Percentiles rank a stretch among this genome's conserved stretches.
Evolutionary conservation across 53 echinoderm and acorn worm genomes (phyloP).

Genomic region (Echinometra lucunter): DNA sequence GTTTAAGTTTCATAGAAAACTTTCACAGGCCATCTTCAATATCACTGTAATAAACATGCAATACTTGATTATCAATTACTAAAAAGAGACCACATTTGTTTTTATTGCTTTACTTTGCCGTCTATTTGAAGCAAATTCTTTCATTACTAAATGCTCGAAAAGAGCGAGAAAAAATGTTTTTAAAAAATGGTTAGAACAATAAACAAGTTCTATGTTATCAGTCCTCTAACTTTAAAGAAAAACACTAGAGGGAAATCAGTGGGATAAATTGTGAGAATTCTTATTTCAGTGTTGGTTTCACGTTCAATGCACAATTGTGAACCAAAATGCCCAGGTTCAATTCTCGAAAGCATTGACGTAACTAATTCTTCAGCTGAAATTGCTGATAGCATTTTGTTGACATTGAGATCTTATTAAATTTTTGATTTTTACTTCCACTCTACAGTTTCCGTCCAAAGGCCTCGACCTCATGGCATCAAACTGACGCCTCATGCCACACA

Average conservation of each 20-base stretch:
- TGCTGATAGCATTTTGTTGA: not conserved
- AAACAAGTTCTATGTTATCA: too few species aligned
- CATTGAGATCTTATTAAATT: not conserved
- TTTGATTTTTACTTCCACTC: not conserved
- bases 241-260: not conserved
- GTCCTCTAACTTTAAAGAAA: too few species aligned
- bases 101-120: not conserved
- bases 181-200: not conserved
- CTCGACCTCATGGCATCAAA: slow-evolving; percentile 52
- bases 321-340: not conserved
- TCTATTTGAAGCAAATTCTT: not conserved
- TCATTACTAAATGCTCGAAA: not conserved
- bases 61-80: too few species aligned
- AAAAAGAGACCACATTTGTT: too few species aligned
- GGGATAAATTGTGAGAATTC: not conserved
- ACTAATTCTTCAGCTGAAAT: not conserved
- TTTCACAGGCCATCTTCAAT: too few species aligned
- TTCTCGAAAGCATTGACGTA: not conserved
- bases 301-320: not conserved
- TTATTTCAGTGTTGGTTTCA: not conserved
- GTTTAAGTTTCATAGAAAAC: too few species aligned
- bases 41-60: too few species aligned
- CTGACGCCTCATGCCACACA: slow-evolving; percentile 51
- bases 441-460: slow-evolving; percentile 60
- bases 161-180: not conserved